Base-by-base conservation (phyloP, 2,888 invertebrate species). In the Iselma pallidipennis region DNA sequence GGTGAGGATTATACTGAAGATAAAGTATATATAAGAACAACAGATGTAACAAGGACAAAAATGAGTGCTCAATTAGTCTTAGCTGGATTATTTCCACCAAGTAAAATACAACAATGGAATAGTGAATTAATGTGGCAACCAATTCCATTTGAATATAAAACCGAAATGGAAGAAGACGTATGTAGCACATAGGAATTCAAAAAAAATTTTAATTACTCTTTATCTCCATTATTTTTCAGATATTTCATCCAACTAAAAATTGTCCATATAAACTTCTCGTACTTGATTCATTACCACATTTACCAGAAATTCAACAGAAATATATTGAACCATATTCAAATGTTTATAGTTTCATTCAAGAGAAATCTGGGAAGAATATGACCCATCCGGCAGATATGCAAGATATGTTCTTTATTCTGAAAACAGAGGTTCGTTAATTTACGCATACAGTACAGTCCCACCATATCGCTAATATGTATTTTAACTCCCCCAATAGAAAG, bases 21-120 rank as follows among this genome's bases (percentile, higher is more conserved):
- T 59, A 65, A 69, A 53, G 61, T 91, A 50, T 83, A 85, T 74
- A 85, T 90, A 1, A 85, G 88, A 74, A 87, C 88, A 55, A 90
- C 91, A 1, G 88, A 88, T 64, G 86, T 88, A 9, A 85, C 89
- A 70, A 84, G 92, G 54, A 89, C 92, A 1, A 84, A 89, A 75
- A 90, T 90, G 87, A 88, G 89, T 55, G 87, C 89, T 49, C 83
- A 87, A 69, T 82, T 87, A 25, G 85, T 89, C 48, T 79, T 90
- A 63, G 89, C 90, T 19, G 90, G 89, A 12, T 77, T 92, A 59
- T 91, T 86, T 81, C 88, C 87, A 50, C 89, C 89, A 0, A 69
- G 56, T 21, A 82, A 83, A 9, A 71, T 80, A 19, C 84, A 85
- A 76, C 81, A 82, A 65, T 88, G 88, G 88, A 85, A 86, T 70